Percentiles rank a stretch among this genome's conserved stretches.
These are phyloP conservation scores for Edolisoma coerulescens DNA, from an alignment of 2,113 vertebrate species.

Conservation along the genomic window DNA sequence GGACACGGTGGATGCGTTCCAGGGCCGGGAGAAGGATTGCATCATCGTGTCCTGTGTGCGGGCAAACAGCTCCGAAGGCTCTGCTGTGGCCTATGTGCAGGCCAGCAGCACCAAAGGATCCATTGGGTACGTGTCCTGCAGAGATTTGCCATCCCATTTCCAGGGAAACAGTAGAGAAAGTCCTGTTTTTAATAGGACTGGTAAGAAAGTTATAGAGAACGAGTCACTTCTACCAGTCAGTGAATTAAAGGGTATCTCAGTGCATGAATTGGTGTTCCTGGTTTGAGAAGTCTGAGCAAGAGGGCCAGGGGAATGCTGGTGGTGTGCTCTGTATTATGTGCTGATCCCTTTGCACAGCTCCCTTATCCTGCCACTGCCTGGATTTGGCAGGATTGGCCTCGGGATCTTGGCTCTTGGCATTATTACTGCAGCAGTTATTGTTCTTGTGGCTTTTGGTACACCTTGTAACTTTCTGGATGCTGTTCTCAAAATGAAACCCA, in stretches of 20 bases:
- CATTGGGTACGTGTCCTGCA: conserved; percentile 76
- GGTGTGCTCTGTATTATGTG: not conserved
- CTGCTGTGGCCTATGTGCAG: not conserved
- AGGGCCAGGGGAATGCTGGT: not conserved
- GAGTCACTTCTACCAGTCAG: not conserved
- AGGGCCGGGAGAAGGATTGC: conserved; percentile 87
- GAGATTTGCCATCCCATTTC: not conserved
- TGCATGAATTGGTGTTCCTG: not conserved
- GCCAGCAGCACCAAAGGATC: conserved; percentile 71
- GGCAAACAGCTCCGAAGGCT: conserved; percentile 55
- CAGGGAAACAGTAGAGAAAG: fast-evolving
- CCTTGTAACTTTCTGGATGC: not conserved
- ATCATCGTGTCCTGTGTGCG: conserved; percentile 85
- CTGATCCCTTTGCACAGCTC: not conserved
- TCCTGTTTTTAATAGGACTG: fast-evolving
- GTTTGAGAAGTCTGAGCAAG: not conserved
- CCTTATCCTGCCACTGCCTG: not conserved
- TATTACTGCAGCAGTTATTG: not conserved
- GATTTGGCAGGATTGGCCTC: not conserved
- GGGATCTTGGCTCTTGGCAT: not conserved
- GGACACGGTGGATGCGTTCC: conserved; percentile 86
- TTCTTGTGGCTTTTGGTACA: not conserved
- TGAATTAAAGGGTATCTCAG: not conserved
- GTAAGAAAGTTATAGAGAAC: not conserved
- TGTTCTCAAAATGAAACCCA: not conserved